Conservation (phyloP, 2,797 vertebrate genomes). For the Spinibarbus caldwelli region DNA sequence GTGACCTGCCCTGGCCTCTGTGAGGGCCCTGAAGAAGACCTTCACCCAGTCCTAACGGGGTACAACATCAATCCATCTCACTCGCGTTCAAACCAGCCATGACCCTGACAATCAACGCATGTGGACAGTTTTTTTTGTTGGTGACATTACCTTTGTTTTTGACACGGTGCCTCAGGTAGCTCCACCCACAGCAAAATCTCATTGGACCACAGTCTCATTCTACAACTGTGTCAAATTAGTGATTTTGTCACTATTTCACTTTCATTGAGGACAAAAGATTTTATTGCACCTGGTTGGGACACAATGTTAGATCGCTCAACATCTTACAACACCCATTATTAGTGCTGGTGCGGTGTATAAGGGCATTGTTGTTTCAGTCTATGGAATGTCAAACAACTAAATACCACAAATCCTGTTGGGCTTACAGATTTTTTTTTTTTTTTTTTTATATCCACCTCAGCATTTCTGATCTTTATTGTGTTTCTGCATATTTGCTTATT, state of each 20-base stretch:
- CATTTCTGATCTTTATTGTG: neutral
- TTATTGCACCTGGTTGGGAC: neutral
- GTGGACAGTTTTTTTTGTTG: neutral
- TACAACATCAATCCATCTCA: neutral
- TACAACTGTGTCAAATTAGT: neutral
- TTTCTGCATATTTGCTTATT: neutral
- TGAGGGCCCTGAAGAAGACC: constrained; percentile 12
- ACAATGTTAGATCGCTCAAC: neutral
- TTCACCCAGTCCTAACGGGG: no score
- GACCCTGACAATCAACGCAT: neutral
- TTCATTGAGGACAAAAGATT: neutral
- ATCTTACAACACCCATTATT: neutral
- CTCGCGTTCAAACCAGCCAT: neutral
- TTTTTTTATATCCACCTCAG: constrained; percentile 10
- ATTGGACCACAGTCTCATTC: neutral
- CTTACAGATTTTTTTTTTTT: constrained; percentile 3
- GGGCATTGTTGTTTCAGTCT: neutral
- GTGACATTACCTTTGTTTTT: neutral
- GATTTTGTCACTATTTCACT: neutral
- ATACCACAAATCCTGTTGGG: neutral
- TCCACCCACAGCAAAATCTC: neutral
- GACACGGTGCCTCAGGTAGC: constrained; percentile 7
- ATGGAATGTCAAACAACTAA: neutral
- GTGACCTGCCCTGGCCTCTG: constrained; percentile 92
- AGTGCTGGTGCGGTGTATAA: neutral